A percentile compares a stretch with the other conserved stretches of the same genome.
These are phyloP conservation scores for Lanistes nyassanus DNA, from an alignment of 1,140 invertebrate genomes.

Conservation along the genomic window DNA sequence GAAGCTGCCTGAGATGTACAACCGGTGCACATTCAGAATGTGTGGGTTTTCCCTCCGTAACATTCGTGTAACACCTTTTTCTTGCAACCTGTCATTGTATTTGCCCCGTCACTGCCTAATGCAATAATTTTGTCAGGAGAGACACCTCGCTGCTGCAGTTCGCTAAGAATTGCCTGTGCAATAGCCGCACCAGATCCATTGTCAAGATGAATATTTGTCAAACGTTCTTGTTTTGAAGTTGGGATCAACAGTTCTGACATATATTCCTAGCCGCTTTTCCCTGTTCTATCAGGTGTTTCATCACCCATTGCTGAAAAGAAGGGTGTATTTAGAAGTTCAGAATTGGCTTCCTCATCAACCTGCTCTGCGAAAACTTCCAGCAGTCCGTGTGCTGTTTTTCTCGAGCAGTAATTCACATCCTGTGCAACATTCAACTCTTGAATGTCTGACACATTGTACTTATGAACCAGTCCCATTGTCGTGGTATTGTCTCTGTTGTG, in stretches of 20 bases:
- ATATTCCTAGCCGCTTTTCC: background rate
- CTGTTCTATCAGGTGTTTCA: background rate
- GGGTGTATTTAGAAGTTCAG: background rate
- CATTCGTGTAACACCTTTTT: slow-evolving; percentile 27
- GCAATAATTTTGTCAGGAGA: slow-evolving; percentile 19
- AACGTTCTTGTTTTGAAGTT: background rate
- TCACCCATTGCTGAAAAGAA: background rate
- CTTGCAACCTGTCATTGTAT: slow-evolving; percentile 33
- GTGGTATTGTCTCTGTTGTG: too few relatives aligned
- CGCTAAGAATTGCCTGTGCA: slow-evolving; percentile 9
- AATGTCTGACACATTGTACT: background rate
- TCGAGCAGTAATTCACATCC: background rate
- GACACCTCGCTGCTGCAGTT: slow-evolving; percentile 14
- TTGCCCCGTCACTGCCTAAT: slow-evolving; percentile 34
- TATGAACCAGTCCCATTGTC: too few relatives aligned
- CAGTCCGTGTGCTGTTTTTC: background rate
- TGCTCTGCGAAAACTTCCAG: background rate
- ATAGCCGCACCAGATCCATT: slow-evolving; percentile 23
- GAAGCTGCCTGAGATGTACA: slow-evolving; percentile 31
- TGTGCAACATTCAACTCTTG: background rate
- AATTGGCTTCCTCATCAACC: background rate
- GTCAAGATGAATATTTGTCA: slow-evolving; percentile 14
- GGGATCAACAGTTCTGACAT: background rate
- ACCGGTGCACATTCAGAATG: slow-evolving; percentile 28
- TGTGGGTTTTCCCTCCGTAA: slow-evolving; percentile 25